Evolutionary conservation across 2,797 vertebrate species (phyloP).

Genomic region (Lycodopsis pacificus): DNA sequence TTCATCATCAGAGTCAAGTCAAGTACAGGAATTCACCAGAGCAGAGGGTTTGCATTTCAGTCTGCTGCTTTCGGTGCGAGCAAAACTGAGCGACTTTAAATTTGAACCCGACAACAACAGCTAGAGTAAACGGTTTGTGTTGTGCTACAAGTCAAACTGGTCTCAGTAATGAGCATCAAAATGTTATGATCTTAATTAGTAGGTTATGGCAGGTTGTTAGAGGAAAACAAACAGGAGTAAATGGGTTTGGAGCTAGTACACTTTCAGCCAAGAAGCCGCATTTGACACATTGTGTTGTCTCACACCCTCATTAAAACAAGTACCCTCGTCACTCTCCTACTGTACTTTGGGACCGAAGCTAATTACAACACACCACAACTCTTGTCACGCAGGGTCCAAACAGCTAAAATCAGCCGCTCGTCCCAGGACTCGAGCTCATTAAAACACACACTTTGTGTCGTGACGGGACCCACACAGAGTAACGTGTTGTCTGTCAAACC

Average conservation of each 20-base stretch:
- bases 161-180: constrained; percentile 16
- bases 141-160: not conserved
- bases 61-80: not conserved
- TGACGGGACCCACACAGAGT: constrained; percentile 24
- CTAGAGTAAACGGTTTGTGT: not conserved
- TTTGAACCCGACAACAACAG: not conserved
- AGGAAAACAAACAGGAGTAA: constrained; percentile 6
- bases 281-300: constrained; percentile 37
- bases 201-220: not conserved
- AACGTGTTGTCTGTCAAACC: constrained; percentile 53
- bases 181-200: constrained; percentile 10
- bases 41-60: constrained; percentile 10
- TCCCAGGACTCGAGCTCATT: constrained; percentile 58
- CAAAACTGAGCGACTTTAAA: not conserved
- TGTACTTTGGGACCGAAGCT: constrained; percentile 31
- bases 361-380: constrained; percentile 63
- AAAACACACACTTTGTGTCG: constrained; percentile 51
- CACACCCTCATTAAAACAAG: constrained; percentile 62
- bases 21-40: constrained; percentile 23
- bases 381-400: constrained; percentile 47
- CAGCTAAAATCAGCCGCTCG: constrained; percentile 34
- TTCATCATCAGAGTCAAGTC: constrained; percentile 43
- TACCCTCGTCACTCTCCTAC: constrained; percentile 44
- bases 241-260: constrained; percentile 26
- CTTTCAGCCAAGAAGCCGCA: constrained; percentile 14